phyloP scores from a whole-genome alignment of 2,888 invertebrate species.

The Caradrina clavipalpis region DNA sequence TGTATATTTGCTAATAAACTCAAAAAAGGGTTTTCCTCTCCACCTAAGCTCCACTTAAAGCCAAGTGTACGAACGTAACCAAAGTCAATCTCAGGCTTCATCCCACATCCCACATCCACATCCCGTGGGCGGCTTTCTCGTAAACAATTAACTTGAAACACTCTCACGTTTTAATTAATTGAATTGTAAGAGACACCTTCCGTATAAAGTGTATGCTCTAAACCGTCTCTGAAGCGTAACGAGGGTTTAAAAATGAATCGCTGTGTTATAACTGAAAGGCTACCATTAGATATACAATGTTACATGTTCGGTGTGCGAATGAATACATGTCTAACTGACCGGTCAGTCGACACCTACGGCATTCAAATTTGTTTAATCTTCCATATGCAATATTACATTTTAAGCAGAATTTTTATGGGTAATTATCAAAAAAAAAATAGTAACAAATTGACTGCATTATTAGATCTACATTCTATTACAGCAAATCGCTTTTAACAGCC shows the following conservation, averaged over 20 bases:
- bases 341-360: too few species aligned
- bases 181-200: conserved; percentile 49
- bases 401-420: too few species aligned
- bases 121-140: conserved; percentile 25
- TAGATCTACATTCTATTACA: too few species aligned
- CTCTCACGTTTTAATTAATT: conserved; percentile 51
- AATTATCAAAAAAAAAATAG: too few species aligned
- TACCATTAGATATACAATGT: neutral
- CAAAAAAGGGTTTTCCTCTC: neutral
- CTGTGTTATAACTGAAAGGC: conserved; percentile 3
- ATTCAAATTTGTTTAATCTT: too few species aligned
- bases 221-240: conserved; percentile 20
- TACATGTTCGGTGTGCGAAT: neutral
- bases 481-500: too few species aligned
- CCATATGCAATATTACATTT: too few species aligned
- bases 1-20: neutral
- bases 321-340: neutral
- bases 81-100: conserved; percentile 35
- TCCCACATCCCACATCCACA: conserved; percentile 11
- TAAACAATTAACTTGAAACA: conserved; percentile 43
- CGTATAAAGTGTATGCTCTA: conserved; percentile 23
- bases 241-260: conserved; percentile 27
- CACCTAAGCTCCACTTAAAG: conserved; percentile 5
- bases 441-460: too few species aligned
- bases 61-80: conserved; percentile 8